phyloP scores from a whole-genome alignment of 1,140 invertebrate genomes.

The Cyphomyrmex costatus region DNA sequence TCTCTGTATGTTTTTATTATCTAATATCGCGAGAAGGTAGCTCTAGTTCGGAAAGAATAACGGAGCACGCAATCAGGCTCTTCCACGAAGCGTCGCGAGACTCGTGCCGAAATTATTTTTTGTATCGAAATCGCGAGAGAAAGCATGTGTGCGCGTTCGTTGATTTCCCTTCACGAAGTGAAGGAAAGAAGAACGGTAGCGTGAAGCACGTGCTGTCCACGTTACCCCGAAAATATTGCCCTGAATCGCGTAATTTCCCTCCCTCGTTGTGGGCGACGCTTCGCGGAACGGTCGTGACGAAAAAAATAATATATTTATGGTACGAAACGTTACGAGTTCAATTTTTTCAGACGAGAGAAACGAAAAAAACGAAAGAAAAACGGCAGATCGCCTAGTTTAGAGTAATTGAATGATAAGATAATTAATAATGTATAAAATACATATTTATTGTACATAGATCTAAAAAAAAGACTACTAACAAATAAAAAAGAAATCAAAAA shows the following conservation, averaged over 20 bases:
- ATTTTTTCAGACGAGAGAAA: constrained; percentile 78
- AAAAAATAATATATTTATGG: constrained; percentile 81
- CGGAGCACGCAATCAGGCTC: constrained; percentile 64
- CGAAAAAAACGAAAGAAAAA: constrained; percentile 73
- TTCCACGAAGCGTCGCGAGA: constrained; percentile 74
- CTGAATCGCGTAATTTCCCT: constrained; percentile 70
- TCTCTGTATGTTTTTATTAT: constrained; percentile 71
- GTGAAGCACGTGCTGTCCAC: constrained; percentile 23
- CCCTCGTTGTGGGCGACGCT: constrained; percentile 73
- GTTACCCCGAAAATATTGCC: constrained; percentile 55
- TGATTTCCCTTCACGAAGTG: constrained; percentile 51
- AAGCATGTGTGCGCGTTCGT: constrained; percentile 35
- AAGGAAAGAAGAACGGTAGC: constrained; percentile 34
- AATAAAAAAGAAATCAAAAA: constrained; percentile 85
- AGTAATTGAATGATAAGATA: constrained; percentile 82
- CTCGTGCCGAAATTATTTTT: constrained; percentile 83
- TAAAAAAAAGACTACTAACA: constrained; percentile 86
- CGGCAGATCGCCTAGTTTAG: constrained; percentile 79
- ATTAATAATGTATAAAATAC: constrained; percentile 85
- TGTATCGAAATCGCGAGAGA: constrained; percentile 79
- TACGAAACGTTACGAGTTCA: constrained; percentile 78
- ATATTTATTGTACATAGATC: constrained; percentile 87
- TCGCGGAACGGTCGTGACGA: constrained; percentile 77
- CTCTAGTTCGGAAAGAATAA: constrained; percentile 70
- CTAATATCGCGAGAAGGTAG: constrained; percentile 72